These are phyloP conservation scores for Auanema sp. DNA, from an alignment of 2,888 invertebrate species.

Conservation along the genomic window DNA sequence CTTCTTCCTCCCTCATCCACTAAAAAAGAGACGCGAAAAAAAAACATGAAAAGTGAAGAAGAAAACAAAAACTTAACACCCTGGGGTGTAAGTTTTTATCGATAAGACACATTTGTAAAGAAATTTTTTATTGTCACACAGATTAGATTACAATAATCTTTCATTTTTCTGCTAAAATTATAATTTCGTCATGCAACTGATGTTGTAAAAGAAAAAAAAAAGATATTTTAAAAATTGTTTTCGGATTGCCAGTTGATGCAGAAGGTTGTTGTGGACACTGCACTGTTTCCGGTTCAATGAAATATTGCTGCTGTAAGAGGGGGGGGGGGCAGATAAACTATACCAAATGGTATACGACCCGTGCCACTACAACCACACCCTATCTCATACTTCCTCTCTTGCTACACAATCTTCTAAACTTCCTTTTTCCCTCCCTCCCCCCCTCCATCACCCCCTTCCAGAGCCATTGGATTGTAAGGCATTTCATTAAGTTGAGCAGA, in stretches of 20 bases:
- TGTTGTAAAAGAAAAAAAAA: neutral
- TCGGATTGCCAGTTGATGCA: neutral
- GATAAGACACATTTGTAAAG: too few relatives aligned
- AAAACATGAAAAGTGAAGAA: too few relatives aligned
- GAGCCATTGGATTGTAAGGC: neutral
- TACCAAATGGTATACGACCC: neutral
- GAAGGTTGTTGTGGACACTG: neutral
- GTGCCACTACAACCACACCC: neutral
- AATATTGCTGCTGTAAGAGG: neutral
- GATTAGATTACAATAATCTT: too few relatives aligned
- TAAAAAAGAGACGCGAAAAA: too few relatives aligned
- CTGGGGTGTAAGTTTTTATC: too few relatives aligned
- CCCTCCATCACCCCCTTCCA: neutral
- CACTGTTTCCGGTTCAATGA: neutral
- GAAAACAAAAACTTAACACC: too few relatives aligned
- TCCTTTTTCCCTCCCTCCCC: neutral
- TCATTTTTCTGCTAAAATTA: too few relatives aligned
- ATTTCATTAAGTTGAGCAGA: neutral
- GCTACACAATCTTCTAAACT: neutral
- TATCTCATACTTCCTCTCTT: neutral
- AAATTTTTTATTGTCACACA: too few relatives aligned
- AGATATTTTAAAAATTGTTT: neutral
- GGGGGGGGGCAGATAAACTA: neutral
- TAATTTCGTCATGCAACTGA: too few relatives aligned
- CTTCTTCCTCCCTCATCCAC: too few relatives aligned